Percentiles rank a stretch among this genome's conserved stretches.
Evolutionary conservation across 1,140 invertebrate genomes (phyloP).

Genomic region (Hypothenemus hampei): DNA sequence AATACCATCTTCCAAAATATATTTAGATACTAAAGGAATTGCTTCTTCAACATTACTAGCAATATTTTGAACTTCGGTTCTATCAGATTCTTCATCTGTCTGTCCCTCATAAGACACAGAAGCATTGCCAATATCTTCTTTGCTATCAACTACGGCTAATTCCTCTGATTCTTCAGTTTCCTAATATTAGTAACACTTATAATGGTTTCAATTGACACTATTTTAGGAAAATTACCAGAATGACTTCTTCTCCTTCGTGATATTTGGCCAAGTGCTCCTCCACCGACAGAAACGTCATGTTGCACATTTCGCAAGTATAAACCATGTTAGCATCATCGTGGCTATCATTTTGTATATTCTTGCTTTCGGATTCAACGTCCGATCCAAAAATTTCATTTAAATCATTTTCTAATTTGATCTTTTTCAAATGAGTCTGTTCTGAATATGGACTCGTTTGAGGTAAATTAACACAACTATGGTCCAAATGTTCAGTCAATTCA

Average conservation of each 20-base stretch:
- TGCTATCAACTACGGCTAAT: too few species aligned
- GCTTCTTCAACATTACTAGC: neutral
- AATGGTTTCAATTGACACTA: neutral
- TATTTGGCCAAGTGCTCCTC: slow-evolving; percentile 59
- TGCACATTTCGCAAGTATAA: slow-evolving; percentile 60
- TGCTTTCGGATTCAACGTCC: slow-evolving; percentile 25
- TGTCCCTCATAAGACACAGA: too few species aligned
- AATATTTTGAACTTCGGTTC: too few species aligned
- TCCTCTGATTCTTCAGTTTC: neutral
- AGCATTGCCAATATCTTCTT: too few species aligned
- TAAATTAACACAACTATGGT: slow-evolving; percentile 52
- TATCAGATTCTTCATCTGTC: too few species aligned
- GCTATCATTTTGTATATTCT: slow-evolving; percentile 11
- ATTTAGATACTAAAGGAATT: slow-evolving; percentile 10
- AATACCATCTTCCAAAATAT: slow-evolving; percentile 21
- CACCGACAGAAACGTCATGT: slow-evolving; percentile 58
- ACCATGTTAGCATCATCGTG: slow-evolving; percentile 44
- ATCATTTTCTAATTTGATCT: neutral
- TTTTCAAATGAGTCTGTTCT: slow-evolving; percentile 1
- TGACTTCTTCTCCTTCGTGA: slow-evolving; percentile 61
- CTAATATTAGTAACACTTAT: neutral
- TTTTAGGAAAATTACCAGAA: slow-evolving; percentile 27
- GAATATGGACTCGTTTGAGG: slow-evolving; percentile 29
- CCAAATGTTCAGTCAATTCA: slow-evolving; percentile 58
- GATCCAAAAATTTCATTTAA: neutral